Base-by-base conservation (phyloP, 2,888 invertebrate species). In the Cremastobaeus sp. region DNA sequence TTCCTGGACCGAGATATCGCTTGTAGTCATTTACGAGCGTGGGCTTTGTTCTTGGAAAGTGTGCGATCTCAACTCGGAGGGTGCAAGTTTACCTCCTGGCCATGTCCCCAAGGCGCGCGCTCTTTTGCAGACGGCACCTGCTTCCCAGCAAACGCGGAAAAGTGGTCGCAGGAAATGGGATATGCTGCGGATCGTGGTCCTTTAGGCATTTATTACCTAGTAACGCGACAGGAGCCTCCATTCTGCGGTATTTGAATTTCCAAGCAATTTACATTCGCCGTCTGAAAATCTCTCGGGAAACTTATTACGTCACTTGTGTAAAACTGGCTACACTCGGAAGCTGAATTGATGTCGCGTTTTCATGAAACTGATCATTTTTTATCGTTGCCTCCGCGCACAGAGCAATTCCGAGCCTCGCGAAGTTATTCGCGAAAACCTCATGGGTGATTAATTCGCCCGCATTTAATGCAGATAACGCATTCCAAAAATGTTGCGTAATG, bases 241-340 rank as follows among this genome's bases (percentile, higher is more conserved):
- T 91, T 85, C 83, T 91, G 91, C 83, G 91, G 91, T 89, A 88
- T n/a, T n/a, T n/a, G n/a, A n/a, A n/a, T n/a, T n/a, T n/a, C n/a
- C n/a, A n/a, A n/a, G n/a, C n/a, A n/a, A n/a, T n/a, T n/a, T n/a
- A n/a, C n/a, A n/a, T n/a, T n/a, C n/a, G n/a, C n/a, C n/a, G n/a
- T n/a, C n/a, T n/a, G n/a, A n/a, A n/a, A n/a, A n/a, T n/a, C n/a
- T n/a, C n/a, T n/a, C n/a, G n/a, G n/a, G n/a, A n/a, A n/a, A n/a
- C n/a, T n/a, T n/a, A n/a, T n/a, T n/a, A n/a, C n/a, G n/a, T n/a
- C n/a, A n/a, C n/a, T n/a, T n/a, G n/a, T n/a, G n/a, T n/a, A n/a
- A n/a, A n/a, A n/a, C n/a, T n/a, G n/a, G n/a, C n/a, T n/a, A n/a
- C n/a, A n/a, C n/a, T n/a, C n/a, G n/a, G n/a, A n/a, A n/a, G n/a